Evolutionary conservation across 2,888 invertebrate genomes (phyloP), one percentile per base, ranked within the genome.

Genomic region (Folsomia candida): DNA sequence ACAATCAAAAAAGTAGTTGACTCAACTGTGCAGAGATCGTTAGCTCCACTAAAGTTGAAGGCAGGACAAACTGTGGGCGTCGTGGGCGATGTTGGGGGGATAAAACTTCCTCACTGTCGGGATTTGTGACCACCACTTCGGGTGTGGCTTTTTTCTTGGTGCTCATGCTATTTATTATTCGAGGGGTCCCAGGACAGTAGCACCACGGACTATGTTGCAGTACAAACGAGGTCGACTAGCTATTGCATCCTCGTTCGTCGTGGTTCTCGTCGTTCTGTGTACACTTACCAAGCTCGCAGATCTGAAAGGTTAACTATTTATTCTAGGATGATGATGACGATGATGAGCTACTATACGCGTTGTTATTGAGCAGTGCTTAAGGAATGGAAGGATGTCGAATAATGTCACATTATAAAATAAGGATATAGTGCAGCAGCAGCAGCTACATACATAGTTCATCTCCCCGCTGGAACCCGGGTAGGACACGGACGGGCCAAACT

Each of bases 351-450:
- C n/a, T n/a, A n/a, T n/a, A n/a, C n/a, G n/a, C n/a, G n/a, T n/a
- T n/a, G n/a, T n/a, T n/a, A n/a, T n/a, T n/a, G n/a, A n/a, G n/a
- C n/a, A n/a, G n/a, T n/a, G n/a, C n/a, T n/a, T n/a, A n/a, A n/a
- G n/a, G n/a, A n/a, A n/a, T n/a, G n/a, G n/a, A n/a, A n/a, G n/a
- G n/a, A n/a, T n/a, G n/a, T n/a, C n/a, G n/a, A 62, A 29, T 62
- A 62, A 62, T 62, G 62, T 62, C 62, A 62, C 62, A 62, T 62
- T 20, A n/a, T 26, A 28, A 62, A 62, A 62, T 29, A n/a, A n/a
- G n/a, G n/a, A n/a, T n/a, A n/a, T n/a, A n/a, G n/a, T n/a, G n/a
- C n/a, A n/a, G n/a, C n/a, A n/a, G n/a, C n/a, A n/a, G n/a, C n/a
- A n/a, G n/a, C n/a, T n/a, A n/a, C n/a, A 18, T 18, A 37, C 29